Evolutionary conservation across 2,113 vertebrate genomes (phyloP), one percentile per base, ranked within the genome.

Genomic region (Bolborhynchus lineola): DNA sequence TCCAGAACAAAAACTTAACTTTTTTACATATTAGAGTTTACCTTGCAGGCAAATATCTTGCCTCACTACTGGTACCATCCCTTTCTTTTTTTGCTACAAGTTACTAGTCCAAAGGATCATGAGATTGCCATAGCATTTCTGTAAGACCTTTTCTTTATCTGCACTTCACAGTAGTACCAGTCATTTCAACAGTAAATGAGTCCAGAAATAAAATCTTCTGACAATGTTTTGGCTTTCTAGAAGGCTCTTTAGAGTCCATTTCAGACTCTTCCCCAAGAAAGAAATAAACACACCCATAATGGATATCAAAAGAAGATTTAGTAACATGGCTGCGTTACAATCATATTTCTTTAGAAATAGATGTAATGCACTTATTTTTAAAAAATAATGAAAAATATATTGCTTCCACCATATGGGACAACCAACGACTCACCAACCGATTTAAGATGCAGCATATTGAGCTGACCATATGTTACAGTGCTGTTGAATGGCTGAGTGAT

Each of bases 361-460:
- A 89, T 69, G 84, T 91, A 96, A 96, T 70, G 77, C 91, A 77
- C 39, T 57, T 97, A 97, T 95, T 97, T 98, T 98, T 97, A 21
- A 14, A 94, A 98, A 98, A 98, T 97, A 86, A 96, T 97, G 96
- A 97, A 98, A 98, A 98, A 98, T 98, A 98, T 98, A 98, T 98
- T 98, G 97, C 97, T 97, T 95, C 96, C 93, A 98, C 98, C 98
- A 98, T 98, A 98, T 98, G 98, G 98, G 98, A 97, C 97, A 98
- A 98, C 97, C 98, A 98, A 98, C 98, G 97, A 98, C 98, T 98
- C 97, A 98, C 98, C 97, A 97, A 97, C 98, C 98, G 97, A 98
- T 98, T 98, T 98, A 98, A 98, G 98, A 98, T 98, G 98, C 98
- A 97, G 98, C 98, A 98, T 98, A 99, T 98, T 98, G 98, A 98